Evolutionary conservation across 2,888 invertebrate species (phyloP), one percentile per base, ranked within the genome.

Genomic region (Sericinus montela): DNA sequence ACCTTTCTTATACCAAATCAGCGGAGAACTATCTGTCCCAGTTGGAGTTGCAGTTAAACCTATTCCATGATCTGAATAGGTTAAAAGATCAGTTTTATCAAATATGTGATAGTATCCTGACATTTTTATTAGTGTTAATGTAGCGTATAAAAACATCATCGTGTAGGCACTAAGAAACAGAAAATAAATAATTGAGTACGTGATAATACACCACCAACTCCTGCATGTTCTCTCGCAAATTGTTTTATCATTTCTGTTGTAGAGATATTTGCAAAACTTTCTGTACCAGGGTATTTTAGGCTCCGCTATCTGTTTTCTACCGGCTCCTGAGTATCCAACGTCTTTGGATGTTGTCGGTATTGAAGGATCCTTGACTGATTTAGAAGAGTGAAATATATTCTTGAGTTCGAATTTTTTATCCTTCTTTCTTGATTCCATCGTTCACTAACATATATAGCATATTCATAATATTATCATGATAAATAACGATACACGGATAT

Each of bases 21-120:
- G 45, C 2, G 85, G 78, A 9, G 60, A 58, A 43, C 30, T 68
- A 10, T 65, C 52, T 32, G 72, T 70, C 1, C 76, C 65, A 1
- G 76, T 67, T 0, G 87, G 87, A 0, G 72, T 71, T 0, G 79
- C 84, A 6, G 85, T 64, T 0, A 87, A 53, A 0, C 87, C 87
- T 15, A 87, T 66, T 0, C 72, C 76, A 1, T 68, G 59, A n/a
- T 67, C 56, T 0, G 75, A 58, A 53, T 74, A 82, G 0, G 72
- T 65, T 3, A 70, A 43, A 1, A 72, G 46, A 0, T 65, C 56
- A 0, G 51, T 11, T 54, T 70, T 73, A 0, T 71, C 66, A 0
- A 57, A 32, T 0, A 14, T 14, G 3, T 60, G 53, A 41, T 62
- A 81, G 2, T 69, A 58, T 2, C 57, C 54, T 0, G 52, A 47